These are phyloP conservation scores for Halesus radiatus DNA, from an alignment of 1,140 invertebrate genomes.

Conservation along the genomic window DNA sequence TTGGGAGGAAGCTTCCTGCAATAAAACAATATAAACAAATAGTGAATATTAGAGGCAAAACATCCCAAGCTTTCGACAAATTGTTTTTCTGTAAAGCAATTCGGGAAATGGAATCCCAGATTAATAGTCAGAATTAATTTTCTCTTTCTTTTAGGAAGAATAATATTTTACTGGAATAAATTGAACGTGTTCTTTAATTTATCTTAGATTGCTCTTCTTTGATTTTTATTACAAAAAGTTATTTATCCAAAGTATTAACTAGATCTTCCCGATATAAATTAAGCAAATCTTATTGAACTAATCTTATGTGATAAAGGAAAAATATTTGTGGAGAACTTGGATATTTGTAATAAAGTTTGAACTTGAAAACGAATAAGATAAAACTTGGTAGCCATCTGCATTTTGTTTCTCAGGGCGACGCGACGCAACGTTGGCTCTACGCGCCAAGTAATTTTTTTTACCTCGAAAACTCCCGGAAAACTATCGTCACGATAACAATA, in stretches of 20 bases:
- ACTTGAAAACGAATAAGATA: no score
- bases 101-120: conserved; percentile 20
- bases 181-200: conserved; percentile 8
- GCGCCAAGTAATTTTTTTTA: background rate
- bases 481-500: conserved; percentile 15
- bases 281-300: no score
- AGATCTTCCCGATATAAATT: no score
- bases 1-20: background rate
- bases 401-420: no score
- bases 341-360: no score
- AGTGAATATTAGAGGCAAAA: conserved; percentile 25
- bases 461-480: background rate
- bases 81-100: conserved; percentile 33
- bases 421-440: no score
- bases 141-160: conserved; percentile 7
- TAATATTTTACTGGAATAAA: conserved; percentile 11
- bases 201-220: conserved; percentile 11
- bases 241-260: no score
- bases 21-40: conserved; percentile 41
- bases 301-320: no score
- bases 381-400: no score
- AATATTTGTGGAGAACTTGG: no score
- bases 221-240: background rate
- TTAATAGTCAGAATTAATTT: conserved; percentile 28
- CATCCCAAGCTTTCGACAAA: conserved; percentile 9